A percentile compares a stretch with the other conserved stretches of the same genome.
Evolutionary conservation across 2,888 invertebrate genomes (phyloP).

Genomic region (Anoncus sp.): DNA sequence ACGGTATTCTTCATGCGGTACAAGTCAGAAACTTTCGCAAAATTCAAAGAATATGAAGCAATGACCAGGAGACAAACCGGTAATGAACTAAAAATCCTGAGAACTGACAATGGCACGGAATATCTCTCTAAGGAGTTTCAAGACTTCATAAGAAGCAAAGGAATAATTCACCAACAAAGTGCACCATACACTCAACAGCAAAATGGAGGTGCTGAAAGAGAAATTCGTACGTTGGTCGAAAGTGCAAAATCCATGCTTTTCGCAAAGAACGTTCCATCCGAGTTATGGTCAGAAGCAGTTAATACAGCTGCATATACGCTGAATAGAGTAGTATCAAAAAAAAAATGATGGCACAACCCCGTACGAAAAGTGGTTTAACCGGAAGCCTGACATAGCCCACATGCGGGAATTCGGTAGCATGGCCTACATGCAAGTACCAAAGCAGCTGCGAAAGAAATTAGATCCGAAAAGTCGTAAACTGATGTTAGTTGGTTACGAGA

Average conservation of each 20-base stretch:
- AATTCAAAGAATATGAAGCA: slow-evolving; percentile 31
- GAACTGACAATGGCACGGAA: too few relatives aligned
- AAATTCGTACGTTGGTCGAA: slow-evolving; percentile 19
- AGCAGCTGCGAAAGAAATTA: slow-evolving; percentile 4
- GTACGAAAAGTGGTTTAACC: slow-evolving; percentile 7
- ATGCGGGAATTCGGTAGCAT: slow-evolving; percentile 3
- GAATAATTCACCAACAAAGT: too few relatives aligned
- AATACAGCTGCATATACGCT: slow-evolving; percentile 16
- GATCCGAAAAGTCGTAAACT: slow-evolving; percentile 5
- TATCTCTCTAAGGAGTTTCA: too few relatives aligned
- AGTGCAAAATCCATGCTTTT: slow-evolving; percentile 27
- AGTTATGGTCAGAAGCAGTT: slow-evolving; percentile 28
- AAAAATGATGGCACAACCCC: slow-evolving; percentile 3
- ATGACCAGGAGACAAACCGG: too few relatives aligned
- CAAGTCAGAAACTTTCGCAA: slow-evolving; percentile 39
- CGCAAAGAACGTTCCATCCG: background rate
- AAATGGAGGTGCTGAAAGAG: slow-evolving; percentile 34
- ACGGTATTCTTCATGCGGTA: slow-evolving; percentile 38
- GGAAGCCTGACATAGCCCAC: slow-evolving; percentile 1
- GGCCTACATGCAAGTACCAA: slow-evolving; percentile 20
- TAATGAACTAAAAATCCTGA: too few relatives aligned
- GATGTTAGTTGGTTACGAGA: slow-evolving; percentile 8
- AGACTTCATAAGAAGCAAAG: too few relatives aligned
- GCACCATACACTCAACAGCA: too few relatives aligned
- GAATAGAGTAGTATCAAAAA: background rate